phyloP scores from a whole-genome alignment of 1,140 invertebrate species.

The Zaprionus tsacasi region DNA sequence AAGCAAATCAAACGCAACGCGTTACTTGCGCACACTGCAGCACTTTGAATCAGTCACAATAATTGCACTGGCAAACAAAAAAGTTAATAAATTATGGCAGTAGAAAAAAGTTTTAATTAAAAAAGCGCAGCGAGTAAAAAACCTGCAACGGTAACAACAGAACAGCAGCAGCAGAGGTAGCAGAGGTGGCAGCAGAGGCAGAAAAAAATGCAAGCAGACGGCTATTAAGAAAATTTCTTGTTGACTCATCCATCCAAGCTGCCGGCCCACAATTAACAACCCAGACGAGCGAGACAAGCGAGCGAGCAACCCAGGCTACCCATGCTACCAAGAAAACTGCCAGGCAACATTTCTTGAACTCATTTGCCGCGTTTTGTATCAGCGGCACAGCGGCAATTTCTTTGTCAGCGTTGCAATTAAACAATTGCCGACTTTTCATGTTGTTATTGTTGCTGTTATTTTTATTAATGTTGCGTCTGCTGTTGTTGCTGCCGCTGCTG shows the following conservation, averaged over 20 bases:
- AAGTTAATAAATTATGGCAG: conserved; percentile 77
- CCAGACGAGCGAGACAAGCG: conserved; percentile 9
- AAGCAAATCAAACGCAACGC: conserved; percentile 81
- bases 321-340: conserved; percentile 64
- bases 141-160: conserved; percentile 72
- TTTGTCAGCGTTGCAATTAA: conserved; percentile 77
- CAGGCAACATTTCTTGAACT: conserved; percentile 68
- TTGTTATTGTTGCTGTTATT: conserved; percentile 24
- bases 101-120: conserved; percentile 78
- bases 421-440: conserved; percentile 64
- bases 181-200: conserved; percentile 10
- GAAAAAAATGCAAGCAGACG: conserved; percentile 45
- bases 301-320: conserved; percentile 20
- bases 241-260: conserved; percentile 69
- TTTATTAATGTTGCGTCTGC: conserved; percentile 34
- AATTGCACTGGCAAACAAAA: conserved; percentile 67
- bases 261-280: conserved; percentile 74
- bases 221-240: conserved; percentile 81
- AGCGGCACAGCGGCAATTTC: conserved; percentile 64
- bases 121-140: conserved; percentile 58
- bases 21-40: conserved; percentile 49
- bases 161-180: conserved; percentile 1
- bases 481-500: conserved; percentile 35
- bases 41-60: conserved; percentile 78
- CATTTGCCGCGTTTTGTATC: conserved; percentile 72